These are phyloP conservation scores for Acanthosepion pharaonis DNA, from an alignment of 2,888 invertebrate genomes.

Conservation along the genomic window DNA sequence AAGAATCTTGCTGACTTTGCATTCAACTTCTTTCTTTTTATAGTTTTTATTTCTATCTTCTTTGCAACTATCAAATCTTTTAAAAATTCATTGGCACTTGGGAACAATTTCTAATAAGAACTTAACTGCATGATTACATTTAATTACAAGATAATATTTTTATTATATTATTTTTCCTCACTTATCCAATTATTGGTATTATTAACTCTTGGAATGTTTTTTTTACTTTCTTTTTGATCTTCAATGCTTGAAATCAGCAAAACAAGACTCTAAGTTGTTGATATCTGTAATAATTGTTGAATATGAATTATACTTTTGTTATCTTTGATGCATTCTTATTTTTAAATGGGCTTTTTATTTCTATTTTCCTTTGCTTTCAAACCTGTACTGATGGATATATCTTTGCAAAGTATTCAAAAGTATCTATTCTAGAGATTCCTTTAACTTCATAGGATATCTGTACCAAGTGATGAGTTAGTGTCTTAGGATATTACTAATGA, in stretches of 20 bases:
- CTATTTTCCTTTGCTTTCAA: neutral
- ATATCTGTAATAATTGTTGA: neutral
- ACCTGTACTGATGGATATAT: neutral
- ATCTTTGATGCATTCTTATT: neutral
- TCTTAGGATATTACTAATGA: slow-evolving; percentile 20
- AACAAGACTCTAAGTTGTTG: neutral
- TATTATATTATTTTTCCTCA: neutral
- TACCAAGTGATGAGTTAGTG: neutral
- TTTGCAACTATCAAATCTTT: neutral
- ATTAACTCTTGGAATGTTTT: neutral
- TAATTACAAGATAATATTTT: neutral
- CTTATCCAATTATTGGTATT: neutral
- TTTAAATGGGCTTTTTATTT: neutral
- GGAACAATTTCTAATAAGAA: neutral
- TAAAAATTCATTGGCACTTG: neutral
- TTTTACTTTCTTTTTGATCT: neutral
- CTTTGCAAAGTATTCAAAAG: neutral
- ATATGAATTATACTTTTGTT: neutral
- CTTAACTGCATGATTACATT: neutral
- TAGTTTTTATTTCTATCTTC: neutral
- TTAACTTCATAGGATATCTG: neutral
- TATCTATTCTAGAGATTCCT: neutral
- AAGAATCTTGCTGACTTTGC: no score
- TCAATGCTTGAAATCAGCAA: neutral
- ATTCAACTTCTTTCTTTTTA: neutral